A percentile compares a stretch with the other conserved stretches of the same genome.
Evolutionary conservation across 2,113 vertebrate species (phyloP).

Genomic region (Hyaena hyaena): DNA sequence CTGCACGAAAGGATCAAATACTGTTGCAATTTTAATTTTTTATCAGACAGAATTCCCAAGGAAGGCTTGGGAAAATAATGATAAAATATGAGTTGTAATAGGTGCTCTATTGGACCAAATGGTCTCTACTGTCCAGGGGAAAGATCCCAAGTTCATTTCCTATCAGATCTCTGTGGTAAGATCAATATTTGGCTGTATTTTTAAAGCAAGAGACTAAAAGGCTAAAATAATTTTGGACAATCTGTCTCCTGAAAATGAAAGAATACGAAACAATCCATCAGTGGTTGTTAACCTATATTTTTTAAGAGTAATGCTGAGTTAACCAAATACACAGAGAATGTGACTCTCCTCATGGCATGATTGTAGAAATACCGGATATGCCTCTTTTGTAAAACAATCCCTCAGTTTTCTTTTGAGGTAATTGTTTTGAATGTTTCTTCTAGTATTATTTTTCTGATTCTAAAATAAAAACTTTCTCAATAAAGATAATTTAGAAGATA

Average conservation of each 20-base stretch:
- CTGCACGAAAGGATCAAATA: background rate
- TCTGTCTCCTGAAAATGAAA: background rate
- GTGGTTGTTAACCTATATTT: background rate
- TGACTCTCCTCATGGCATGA: background rate
- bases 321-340: background rate
- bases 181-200: slow-evolving; percentile 28
- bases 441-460: background rate
- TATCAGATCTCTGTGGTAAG: background rate
- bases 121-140: background rate
- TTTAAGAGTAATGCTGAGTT: background rate
- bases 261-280: background rate
- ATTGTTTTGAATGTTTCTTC: background rate
- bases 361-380: background rate
- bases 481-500: background rate
- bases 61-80: background rate
- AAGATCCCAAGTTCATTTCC: background rate
- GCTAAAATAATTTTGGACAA: slow-evolving; percentile 24
- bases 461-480: background rate
- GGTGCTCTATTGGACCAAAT: background rate
- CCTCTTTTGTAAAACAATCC: background rate
- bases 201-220: background rate
- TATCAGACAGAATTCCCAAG: background rate
- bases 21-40: background rate
- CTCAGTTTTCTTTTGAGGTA: background rate
- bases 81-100: background rate